phyloP scores from a whole-genome alignment of 1,140 invertebrate genomes.

The Heliconius melpomene region DNA sequence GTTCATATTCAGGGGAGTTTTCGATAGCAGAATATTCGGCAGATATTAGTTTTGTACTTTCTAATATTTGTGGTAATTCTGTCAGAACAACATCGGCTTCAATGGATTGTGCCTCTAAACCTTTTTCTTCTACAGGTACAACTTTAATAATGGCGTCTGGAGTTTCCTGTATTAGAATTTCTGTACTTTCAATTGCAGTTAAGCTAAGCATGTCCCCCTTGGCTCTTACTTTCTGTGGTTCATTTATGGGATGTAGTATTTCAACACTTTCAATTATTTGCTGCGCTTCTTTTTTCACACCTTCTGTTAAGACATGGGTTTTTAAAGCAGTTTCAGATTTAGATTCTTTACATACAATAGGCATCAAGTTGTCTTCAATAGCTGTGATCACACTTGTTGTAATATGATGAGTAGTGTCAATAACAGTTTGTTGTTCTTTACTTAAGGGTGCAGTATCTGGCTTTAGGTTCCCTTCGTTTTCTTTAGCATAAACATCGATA shows the following conservation, averaged over 20 bases:
- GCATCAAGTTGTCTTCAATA: slow-evolving; percentile 51
- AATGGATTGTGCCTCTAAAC: slow-evolving; percentile 35
- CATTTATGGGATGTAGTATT: not conserved
- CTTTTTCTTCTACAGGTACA: slow-evolving; percentile 46
- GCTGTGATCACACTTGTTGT: slow-evolving; percentile 64
- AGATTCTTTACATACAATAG: slow-evolving; percentile 30
- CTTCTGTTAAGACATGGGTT: slow-evolving; percentile 45
- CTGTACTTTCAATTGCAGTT: slow-evolving; percentile 37
- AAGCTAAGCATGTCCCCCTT: slow-evolving; percentile 35
- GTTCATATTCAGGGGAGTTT: slow-evolving; percentile 38
- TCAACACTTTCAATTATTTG: slow-evolving; percentile 50
- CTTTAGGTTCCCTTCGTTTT: slow-evolving; percentile 53
- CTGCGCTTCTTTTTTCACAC: slow-evolving; percentile 49
- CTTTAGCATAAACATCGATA: slow-evolving; percentile 50
- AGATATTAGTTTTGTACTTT: slow-evolving; percentile 47
- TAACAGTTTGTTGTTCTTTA: slow-evolving; percentile 54
- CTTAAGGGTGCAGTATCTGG: slow-evolving; percentile 28
- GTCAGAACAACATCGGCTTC: slow-evolving; percentile 43
- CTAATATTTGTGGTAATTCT: slow-evolving; percentile 52
- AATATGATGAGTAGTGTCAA: slow-evolving; percentile 60
- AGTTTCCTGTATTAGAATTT: slow-evolving; percentile 41
- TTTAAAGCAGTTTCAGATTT: slow-evolving; percentile 46
- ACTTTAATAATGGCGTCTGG: slow-evolving; percentile 43
- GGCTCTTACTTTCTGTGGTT: slow-evolving; percentile 22
- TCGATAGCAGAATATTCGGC: slow-evolving; percentile 37